Evolutionary conservation across 2,113 vertebrate species (phyloP), one percentile per base, ranked within the genome.

Genomic region (Mus pahari): DNA sequence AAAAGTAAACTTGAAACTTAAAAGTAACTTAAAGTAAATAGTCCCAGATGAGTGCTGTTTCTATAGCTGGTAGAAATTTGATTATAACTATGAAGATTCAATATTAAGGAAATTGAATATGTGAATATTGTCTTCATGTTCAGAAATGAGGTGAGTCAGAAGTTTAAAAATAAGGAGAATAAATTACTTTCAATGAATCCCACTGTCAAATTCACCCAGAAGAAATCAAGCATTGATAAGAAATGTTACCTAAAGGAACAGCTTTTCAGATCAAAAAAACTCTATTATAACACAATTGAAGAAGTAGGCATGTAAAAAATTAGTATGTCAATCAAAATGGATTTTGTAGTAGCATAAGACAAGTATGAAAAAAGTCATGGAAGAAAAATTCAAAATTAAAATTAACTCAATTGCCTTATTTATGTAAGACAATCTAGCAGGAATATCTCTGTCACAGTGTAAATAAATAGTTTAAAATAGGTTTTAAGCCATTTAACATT

Each of bases 1-100:
- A 12, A 90, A 98, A 96, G n/a, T 92, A 73, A 96, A 97, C 58
- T 42, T 42, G 28, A 82, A 82, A 81, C 31, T 33, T 83, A 93
- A 91, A 12, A 90, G 58, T 90, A 53, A 94, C 58, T 48, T 96
- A 87, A n/a, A 93, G 75, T 26, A 91, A 53, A 74, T 87, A 78
- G 62, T 93, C 64, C 84, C 64, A 88, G 95, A 91, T 62, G 39
- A 19, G 73, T 77, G 5, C 8, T 28, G 62, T 86, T 74, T 95
- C 93, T 83, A 39, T 91, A 89, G 89, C 31, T 88, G 68, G 60
- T 64, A 86, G 31, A 78, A 77, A 95, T 96, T 90, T 93, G 36
- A 42, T 97, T 93, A 84, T 16, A 68, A 60, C 79, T 86, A 90
- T 31, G 88, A 64, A 48, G 28, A 96, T 74, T 60, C 16, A 58